Evolutionary conservation across 1,140 invertebrate species (phyloP).

Genomic region (Drosophila setifemur): DNA sequence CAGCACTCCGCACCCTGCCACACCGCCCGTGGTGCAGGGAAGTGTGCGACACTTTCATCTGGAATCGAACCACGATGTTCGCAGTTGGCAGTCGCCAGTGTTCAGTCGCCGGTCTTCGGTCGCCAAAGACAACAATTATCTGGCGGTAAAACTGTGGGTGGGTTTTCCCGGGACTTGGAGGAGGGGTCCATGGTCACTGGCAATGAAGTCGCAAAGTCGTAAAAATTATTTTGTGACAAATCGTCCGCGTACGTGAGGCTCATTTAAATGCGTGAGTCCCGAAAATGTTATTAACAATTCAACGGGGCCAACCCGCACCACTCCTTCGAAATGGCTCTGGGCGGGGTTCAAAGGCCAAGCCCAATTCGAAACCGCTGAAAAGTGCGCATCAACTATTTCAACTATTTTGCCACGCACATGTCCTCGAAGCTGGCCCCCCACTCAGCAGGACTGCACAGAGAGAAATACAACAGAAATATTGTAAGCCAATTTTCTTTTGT

Average conservation of each 20-base stretch:
- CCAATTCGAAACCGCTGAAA: conserved; percentile 71
- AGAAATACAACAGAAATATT: not conserved
- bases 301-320: conserved; percentile 48
- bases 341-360: conserved; percentile 63
- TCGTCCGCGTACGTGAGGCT: conserved; percentile 80
- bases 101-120: not conserved
- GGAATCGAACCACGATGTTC: conserved; percentile 55
- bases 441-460: not conserved
- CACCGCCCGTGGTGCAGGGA: conserved; percentile 32
- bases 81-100: conserved; percentile 39
- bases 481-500: too few relatives aligned
- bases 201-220: conserved; percentile 81
- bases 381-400: conserved; percentile 80
- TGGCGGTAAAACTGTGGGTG: not conserved
- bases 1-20: not conserved
- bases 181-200: conserved; percentile 55
- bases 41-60: conserved; percentile 49
- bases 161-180: not conserved
- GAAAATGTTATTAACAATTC: conserved; percentile 77
- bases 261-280: conserved; percentile 80
- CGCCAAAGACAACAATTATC: conserved; percentile 57
- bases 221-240: conserved; percentile 83
- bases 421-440: conserved; percentile 19
- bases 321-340: conserved; percentile 5
- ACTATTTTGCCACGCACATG: conserved; percentile 79